Base-by-base conservation (phyloP, 1,140 invertebrate genomes). In the Anoplolepis gracilipes region DNA sequence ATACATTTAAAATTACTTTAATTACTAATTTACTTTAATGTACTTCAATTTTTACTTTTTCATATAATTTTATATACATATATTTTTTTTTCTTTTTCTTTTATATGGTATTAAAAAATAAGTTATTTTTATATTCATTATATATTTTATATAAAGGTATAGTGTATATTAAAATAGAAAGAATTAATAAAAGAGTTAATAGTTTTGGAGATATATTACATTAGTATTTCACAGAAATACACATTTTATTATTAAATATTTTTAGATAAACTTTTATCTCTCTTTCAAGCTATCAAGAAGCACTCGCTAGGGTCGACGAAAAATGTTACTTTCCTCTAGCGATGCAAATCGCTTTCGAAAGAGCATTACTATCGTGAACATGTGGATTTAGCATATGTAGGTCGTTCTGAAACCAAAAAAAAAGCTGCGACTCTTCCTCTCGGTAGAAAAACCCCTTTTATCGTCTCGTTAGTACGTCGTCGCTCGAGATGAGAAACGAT, bases 391-490 rank as follows among this genome's bases (percentile, higher is more conserved):
- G 39, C 33, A 10, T 3, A 79, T 69, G 46, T 79, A 79, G 77
- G 33, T 55, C 49, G 33, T 11, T 33, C 22, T 55, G 36, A 55
- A 49, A 19, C 16, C 13, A 46, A 49, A 49, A 49, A 49, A 46
- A 55, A 53, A 69, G 30, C 33, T 30, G 33, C 7, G 10, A 69
- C 11, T 69, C 33, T 25, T 28, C 46, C 16, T 25, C 55, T 76
- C 22, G 22, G 42, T 59, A 39, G 55, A 75, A 75, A 49, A 49
- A 67, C n/a, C 39, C 22, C 84, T 22, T 88, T 88, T 84, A 82
- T 88, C 70, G 39, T 64, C 87, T 88, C 62, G 87, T 88, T 88
- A 87, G 67, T 79, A 69, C 22, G 78, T 84, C 78, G 28, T 88
- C 78, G 62, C 55, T 36, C 69, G 36, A 87, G 85, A 84, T 84